phyloP scores from a whole-genome alignment of 1,140 invertebrate species.

The Portunus trituberculatus region DNA sequence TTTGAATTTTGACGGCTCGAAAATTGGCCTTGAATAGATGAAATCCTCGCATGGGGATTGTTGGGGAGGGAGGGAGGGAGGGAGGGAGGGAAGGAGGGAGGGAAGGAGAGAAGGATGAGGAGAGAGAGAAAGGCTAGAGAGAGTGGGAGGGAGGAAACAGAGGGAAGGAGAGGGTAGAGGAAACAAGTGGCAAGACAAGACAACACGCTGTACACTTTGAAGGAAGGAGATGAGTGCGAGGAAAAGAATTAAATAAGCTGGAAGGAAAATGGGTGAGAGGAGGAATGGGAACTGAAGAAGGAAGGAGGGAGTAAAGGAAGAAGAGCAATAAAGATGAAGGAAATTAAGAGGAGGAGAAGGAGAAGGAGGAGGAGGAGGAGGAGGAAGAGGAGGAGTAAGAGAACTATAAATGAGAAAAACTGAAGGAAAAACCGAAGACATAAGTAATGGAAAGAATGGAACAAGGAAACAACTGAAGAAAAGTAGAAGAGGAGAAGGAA shows the following conservation, averaged over 20 bases:
- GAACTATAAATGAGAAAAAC: neutral
- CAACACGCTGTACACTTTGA: no score
- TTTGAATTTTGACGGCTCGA: slow-evolving; percentile 69
- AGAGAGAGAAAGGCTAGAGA: neutral
- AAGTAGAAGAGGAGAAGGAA: neutral
- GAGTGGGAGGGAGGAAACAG: neutral
- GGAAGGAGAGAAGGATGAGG: neutral
- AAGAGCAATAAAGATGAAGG: neutral
- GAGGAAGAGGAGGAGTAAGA: neutral
- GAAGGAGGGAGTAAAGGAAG: neutral
- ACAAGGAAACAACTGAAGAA: neutral
- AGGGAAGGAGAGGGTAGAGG: neutral
- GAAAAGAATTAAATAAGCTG: no score
- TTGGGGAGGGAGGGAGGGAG: neutral
- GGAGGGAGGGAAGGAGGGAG: neutral
- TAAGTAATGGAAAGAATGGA: neutral
- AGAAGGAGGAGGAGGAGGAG: neutral
- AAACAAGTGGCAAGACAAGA: neutral
- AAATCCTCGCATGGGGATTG: neutral
- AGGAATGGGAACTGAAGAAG: neutral
- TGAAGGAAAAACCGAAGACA: no score
- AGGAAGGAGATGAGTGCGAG: no score
- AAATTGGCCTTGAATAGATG: slow-evolving; percentile 68
- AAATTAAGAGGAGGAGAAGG: neutral
- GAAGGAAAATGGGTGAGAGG: no score